Evolutionary conservation across 2,888 invertebrate species (phyloP), one percentile per base, ranked within the genome.

Genomic region (Ashinkailepas kermadecensis): DNA sequence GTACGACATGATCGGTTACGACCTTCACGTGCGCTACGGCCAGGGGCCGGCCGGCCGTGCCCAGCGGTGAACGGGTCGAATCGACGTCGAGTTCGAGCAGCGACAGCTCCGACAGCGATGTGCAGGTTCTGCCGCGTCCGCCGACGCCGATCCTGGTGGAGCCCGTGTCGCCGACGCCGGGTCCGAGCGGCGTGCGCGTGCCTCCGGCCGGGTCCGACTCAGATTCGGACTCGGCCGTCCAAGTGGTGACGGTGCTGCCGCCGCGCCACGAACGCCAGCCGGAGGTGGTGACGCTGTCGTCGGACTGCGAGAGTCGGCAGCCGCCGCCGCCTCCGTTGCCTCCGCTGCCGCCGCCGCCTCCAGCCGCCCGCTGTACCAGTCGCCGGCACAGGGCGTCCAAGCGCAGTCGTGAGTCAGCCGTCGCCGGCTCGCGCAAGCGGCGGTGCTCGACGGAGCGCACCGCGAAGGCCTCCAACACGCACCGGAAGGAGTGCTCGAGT

Each of bases 1-100:
- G 0, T 94, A 92, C 87, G 95, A 95, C 86, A 91, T 97, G 91
- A 89, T 92, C 81, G 94, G 93, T n/a, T 89, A 88, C 85, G 89
- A 89, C 84, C 84, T 85, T 58, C 85, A 86, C 74, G 87, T 86
- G 7, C 83, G 85, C 15, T 89, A 89, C 85, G 82, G 70, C 15
- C 78, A 67, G 56, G 56, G 81, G 78, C 21, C 82, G 57, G 56
- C 65, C 56, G 23, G 56, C 80, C 39, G 25, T 81, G 39, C 81
- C 83, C 12, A 9, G 64, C 82, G 11, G 82, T 84, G 21, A 84
- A 83, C 18, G 83, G 82, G 78, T 82, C 84, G 39, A 39, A 1
- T 39, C 13, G 84, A 82, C 39, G 82, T 83, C 1, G 39, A 83
- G 83, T 70, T 82, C 83, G 23, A 23, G 54, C 74, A 74, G 74